Percentiles rank a stretch among this genome's conserved stretches.
phyloP scores from a whole-genome alignment of 2,888 invertebrate genomes.

The Drosophila recens region DNA sequence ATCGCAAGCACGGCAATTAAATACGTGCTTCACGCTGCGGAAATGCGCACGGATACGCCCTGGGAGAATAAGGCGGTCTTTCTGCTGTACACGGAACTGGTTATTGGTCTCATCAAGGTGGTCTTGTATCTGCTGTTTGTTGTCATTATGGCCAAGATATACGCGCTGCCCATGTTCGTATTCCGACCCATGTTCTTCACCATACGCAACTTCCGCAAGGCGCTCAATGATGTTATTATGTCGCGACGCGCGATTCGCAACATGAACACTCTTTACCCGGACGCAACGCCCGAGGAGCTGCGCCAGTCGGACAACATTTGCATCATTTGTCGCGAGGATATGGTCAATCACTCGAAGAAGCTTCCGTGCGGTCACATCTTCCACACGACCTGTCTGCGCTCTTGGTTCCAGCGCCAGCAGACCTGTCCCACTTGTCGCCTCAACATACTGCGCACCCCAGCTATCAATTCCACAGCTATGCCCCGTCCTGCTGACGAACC shows the following conservation, averaged over 20 bases:
- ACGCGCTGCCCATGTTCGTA: conserved; percentile 98
- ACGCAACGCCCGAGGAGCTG: conserved; percentile 96
- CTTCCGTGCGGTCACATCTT: conserved; percentile 99
- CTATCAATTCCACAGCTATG: conserved; percentile 75
- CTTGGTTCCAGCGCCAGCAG: conserved; percentile 99
- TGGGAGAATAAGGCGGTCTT: conserved; percentile 99
- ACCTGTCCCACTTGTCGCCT: conserved; percentile 99
- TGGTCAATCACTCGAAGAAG: conserved; percentile 94
- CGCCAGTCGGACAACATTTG: conserved; percentile 98
- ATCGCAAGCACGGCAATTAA: conserved; percentile 97
- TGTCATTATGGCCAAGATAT: conserved; percentile 97
- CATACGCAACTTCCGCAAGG: conserved; percentile 98
- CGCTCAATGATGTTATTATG: conserved; percentile 97
- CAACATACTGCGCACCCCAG: conserved; percentile 89
- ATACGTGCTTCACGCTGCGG: conserved; percentile 93
- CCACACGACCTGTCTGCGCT: conserved; percentile 98
- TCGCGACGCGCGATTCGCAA: conserved; percentile 98
- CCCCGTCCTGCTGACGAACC: conserved; percentile 67
- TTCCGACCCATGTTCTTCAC: conserved; percentile 99
- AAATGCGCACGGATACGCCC: conserved; percentile 93
- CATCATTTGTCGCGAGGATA: conserved; percentile 96
- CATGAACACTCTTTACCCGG: conserved; percentile 99
- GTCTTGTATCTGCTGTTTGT: conserved; percentile 97
- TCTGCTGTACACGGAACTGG: conserved; percentile 96
- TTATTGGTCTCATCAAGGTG: conserved; percentile 94